These are phyloP conservation scores for Lagorchestes hirsutus DNA, from an alignment of 2,797 vertebrate species.

Conservation along the genomic window DNA sequence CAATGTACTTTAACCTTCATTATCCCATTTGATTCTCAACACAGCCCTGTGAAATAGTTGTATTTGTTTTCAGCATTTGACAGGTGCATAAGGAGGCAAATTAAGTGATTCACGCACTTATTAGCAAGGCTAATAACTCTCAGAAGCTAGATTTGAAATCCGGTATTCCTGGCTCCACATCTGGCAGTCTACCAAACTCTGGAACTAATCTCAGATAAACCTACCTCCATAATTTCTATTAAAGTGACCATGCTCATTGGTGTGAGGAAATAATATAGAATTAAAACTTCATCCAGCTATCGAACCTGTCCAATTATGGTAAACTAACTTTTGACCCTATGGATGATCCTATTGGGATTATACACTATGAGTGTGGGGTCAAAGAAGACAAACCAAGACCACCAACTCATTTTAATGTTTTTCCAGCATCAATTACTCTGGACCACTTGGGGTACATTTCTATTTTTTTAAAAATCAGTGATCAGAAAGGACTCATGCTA, in stretches of 20 bases:
- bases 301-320: not conserved
- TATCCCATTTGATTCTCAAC: not conserved
- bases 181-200: not conserved
- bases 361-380: not conserved
- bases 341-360: not conserved
- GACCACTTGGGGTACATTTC: conserved; percentile 76
- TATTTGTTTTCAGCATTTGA: not conserved
- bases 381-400: conserved; percentile 12
- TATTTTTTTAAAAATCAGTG: conserved; percentile 72
- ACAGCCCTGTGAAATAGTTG: not conserved
- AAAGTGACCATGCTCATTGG: not conserved
- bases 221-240: not conserved
- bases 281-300: not conserved
- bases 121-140: not conserved
- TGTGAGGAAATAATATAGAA: not conserved
- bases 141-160: not conserved
- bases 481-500: conserved; percentile 72
- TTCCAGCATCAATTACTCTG: conserved; percentile 35
- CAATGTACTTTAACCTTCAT: not conserved
- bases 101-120: not conserved
- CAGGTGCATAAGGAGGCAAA: not conserved
- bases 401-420: conserved; percentile 37
- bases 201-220: not conserved
- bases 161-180: not conserved
- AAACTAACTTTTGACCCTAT: not conserved